These are phyloP conservation scores for Motacilla tschutschensis DNA, from an alignment of 2,113 vertebrate genomes.

Conservation along the genomic window DNA sequence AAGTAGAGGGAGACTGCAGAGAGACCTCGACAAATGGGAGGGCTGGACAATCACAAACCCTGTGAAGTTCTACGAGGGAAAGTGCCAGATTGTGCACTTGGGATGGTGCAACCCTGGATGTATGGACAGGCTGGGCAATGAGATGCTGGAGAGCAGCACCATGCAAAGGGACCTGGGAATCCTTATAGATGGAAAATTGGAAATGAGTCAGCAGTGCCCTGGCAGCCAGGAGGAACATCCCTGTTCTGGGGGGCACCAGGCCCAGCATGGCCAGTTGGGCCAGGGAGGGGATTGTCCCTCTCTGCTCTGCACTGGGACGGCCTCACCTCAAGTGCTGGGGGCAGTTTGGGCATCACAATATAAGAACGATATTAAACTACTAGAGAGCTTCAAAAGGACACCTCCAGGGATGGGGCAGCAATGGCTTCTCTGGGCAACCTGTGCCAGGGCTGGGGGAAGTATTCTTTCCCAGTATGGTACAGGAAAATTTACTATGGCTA, in stretches of 20 bases:
- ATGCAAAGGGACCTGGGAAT: not conserved
- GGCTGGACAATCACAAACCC: not conserved
- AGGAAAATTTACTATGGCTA: not conserved
- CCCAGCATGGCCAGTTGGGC: not conserved
- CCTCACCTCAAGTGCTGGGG: not conserved
- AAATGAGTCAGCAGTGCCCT: not conserved
- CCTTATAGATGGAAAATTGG: not conserved
- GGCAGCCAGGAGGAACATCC: not conserved
- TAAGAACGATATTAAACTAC: not conserved
- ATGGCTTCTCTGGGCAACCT: not conserved
- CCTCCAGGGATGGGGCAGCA: not conserved
- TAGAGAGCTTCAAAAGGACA: not conserved
- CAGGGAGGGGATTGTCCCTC: not conserved
- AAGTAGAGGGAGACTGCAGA: not conserved
- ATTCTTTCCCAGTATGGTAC: not conserved
- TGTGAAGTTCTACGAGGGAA: not conserved
- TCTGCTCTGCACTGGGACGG: accelerated
- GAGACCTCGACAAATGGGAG: not conserved
- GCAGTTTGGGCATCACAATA: not conserved
- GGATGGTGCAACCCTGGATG: not conserved
- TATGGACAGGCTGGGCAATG: not conserved
- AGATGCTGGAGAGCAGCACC: not conserved
- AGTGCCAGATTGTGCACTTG: not conserved
- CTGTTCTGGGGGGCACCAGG: not conserved
- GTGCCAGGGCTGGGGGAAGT: not conserved